These are phyloP conservation scores for Malurus alboscapulatus DNA, from an alignment of 2,113 vertebrate species.

Conservation along the genomic window DNA sequence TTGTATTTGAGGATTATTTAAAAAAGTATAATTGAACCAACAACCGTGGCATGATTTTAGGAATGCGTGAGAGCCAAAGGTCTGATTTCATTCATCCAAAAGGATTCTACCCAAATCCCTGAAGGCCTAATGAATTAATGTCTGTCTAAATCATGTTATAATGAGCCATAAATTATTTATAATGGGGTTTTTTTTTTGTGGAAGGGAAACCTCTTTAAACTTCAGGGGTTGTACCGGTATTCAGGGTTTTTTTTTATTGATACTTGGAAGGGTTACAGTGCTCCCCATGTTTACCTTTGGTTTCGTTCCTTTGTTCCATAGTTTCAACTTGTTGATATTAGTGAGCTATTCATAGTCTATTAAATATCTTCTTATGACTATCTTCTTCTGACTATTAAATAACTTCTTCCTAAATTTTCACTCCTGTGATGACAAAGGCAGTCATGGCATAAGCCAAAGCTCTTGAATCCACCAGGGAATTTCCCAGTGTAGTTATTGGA, in stretches of 20 bases:
- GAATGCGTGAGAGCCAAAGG: neutral
- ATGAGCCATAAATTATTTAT: conserved; percentile 3
- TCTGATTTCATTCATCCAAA: neutral
- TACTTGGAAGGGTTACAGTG: neutral
- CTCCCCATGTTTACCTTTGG: neutral
- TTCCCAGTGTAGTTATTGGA: neutral
- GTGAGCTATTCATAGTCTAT: neutral
- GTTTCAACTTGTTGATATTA: neutral
- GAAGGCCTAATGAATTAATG: conserved; percentile 5
- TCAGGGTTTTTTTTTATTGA: neutral
- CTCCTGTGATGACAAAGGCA: neutral
- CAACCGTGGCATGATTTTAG: neutral
- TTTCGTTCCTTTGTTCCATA: neutral
- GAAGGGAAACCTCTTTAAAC: neutral
- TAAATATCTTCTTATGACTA: neutral
- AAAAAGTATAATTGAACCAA: conserved; percentile 38
- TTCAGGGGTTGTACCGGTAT: neutral
- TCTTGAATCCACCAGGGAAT: neutral
- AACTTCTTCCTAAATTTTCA: neutral
- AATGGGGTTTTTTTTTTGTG: neutral
- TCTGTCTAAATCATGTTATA: conserved; percentile 27
- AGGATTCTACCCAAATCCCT: conserved; percentile 35
- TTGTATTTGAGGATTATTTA: neutral
- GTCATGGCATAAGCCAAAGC: neutral
- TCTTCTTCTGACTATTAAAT: neutral